Conservation (phyloP, 2,113 vertebrate genomes). For the Alethe diademata region DNA sequence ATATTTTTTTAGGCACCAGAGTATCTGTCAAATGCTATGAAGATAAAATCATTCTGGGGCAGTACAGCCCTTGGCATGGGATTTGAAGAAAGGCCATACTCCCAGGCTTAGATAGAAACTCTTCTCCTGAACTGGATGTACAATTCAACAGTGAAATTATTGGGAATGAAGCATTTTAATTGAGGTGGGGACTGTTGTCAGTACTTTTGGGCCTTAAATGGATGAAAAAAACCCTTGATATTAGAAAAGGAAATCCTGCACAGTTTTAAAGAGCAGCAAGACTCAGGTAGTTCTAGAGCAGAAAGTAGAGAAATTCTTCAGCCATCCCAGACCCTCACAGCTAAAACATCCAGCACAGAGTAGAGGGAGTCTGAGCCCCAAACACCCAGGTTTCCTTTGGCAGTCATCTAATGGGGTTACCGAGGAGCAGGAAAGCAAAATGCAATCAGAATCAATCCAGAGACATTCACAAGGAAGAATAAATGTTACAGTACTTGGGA, state of each 20-base stretch:
- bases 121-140: background rate
- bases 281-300: background rate
- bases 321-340: background rate
- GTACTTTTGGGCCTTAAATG: background rate
- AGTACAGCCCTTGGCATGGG: background rate
- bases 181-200: background rate
- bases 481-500: background rate
- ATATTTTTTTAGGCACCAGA: background rate
- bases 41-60: background rate
- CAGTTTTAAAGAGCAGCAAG: background rate
- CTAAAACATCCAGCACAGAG: background rate
- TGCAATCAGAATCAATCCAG: background rate
- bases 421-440: background rate
- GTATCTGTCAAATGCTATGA: background rate
- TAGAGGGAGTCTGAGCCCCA: background rate
- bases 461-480: background rate
- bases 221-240: background rate
- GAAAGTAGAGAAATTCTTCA: background rate
- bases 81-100: background rate
- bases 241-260: background rate
- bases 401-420: background rate
- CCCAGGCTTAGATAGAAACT: background rate
- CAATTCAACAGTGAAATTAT: background rate
- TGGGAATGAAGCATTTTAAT: background rate
- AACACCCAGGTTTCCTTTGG: background rate